Conservation (phyloP, 2,797 vertebrate species). For the Lepus oiostolus region DNA sequence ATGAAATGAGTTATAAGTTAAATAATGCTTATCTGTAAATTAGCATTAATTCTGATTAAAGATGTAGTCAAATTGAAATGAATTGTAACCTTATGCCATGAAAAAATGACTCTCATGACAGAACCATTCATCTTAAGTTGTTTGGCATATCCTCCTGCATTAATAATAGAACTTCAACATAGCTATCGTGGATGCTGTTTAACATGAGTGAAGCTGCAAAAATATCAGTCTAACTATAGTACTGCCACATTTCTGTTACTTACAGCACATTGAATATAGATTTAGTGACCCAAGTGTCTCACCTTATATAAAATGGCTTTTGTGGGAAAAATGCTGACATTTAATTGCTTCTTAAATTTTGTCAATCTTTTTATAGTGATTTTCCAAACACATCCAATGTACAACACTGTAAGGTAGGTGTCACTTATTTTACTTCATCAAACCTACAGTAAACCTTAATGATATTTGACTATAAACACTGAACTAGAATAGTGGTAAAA, state of each 20-base stretch:
- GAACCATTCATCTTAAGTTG: conserved; percentile 23
- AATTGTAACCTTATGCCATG: not conserved
- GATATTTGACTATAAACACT: conserved; percentile 43
- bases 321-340: conserved; percentile 51
- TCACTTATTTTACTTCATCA: conserved; percentile 38
- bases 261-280: not conserved
- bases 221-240: not conserved
- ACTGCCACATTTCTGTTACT: not conserved
- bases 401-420: conserved; percentile 85
- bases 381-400: conserved; percentile 82
- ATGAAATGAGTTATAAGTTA: conserved; percentile 46
- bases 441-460: not conserved
- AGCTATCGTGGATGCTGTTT: not conserved
- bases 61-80: conserved; percentile 38
- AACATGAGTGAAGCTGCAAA: not conserved
- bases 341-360: conserved; percentile 69
- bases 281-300: conserved; percentile 49
- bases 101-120: not conserved
- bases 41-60: conserved; percentile 44
- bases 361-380: conserved; percentile 81
- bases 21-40: conserved; percentile 9
- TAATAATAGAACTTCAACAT: conserved; percentile 39
- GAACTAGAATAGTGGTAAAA: not conserved
- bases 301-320: conserved; percentile 49
- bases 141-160: not conserved